A percentile compares a stretch with the other conserved stretches of the same genome.
These are phyloP conservation scores for Gallinago stenura DNA, from an alignment of 2,797 vertebrate genomes.

Conservation along the genomic window DNA sequence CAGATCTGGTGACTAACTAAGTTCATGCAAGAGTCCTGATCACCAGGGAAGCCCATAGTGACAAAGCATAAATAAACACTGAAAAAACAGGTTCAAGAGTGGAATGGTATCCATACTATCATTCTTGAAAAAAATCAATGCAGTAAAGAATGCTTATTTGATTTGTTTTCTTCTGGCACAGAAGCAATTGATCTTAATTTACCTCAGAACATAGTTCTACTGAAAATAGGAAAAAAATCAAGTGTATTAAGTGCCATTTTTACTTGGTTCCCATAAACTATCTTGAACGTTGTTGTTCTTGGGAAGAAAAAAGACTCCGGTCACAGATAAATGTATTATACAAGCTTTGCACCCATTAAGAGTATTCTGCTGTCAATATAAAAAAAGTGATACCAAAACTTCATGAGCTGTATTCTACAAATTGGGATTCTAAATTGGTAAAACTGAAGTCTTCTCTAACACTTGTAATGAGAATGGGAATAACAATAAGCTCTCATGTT, in stretches of 20 bases:
- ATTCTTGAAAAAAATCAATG: neutral
- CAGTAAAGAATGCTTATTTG: neutral
- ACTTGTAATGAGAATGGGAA: neutral
- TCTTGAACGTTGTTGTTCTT: neutral
- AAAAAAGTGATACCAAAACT: neutral
- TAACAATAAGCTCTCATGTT: neutral
- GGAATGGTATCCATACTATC: neutral
- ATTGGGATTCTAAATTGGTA: neutral
- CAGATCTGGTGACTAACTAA: neutral
- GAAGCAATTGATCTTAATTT: neutral
- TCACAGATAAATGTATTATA: neutral
- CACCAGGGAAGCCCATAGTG: neutral
- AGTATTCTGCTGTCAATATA: neutral
- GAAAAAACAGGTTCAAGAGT: neutral
- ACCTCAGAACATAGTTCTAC: neutral
- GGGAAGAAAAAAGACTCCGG: neutral
- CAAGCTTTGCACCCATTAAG: neutral
- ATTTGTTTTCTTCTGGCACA: neutral
- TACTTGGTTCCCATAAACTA: neutral
- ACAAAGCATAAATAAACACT: neutral
- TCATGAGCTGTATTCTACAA: neutral
- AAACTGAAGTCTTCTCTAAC: neutral
- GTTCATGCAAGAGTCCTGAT: neutral
- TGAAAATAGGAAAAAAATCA: neutral
- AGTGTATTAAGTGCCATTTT: neutral